A percentile compares a stretch with the other conserved stretches of the same genome.
phyloP scores from a whole-genome alignment of 2,888 invertebrate species.

The Mythimna albipuncta region DNA sequence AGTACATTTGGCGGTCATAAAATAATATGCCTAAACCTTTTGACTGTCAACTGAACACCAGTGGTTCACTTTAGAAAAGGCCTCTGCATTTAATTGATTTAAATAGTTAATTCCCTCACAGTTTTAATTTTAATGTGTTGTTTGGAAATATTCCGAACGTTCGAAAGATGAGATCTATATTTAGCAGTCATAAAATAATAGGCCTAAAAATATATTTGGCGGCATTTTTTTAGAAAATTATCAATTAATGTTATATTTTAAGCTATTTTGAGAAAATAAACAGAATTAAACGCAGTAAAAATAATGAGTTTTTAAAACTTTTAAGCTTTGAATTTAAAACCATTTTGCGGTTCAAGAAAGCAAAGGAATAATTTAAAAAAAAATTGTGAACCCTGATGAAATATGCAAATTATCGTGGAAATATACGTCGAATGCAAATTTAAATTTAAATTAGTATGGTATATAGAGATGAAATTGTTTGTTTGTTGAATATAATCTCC shows the following conservation, averaged over 20 bases:
- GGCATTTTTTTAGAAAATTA: background rate
- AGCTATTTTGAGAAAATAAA: background rate
- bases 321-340: background rate
- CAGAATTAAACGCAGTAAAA: background rate
- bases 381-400: background rate
- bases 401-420: background rate
- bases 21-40: too few relatives aligned
- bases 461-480: background rate
- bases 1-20: background rate
- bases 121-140: too few relatives aligned
- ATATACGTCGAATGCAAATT: background rate
- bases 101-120: too few relatives aligned
- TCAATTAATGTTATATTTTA: background rate
- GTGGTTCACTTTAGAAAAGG: too few relatives aligned
- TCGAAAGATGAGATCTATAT: too few relatives aligned
- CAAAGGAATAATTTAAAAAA: too few relatives aligned
- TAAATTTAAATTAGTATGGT: background rate
- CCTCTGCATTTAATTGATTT: too few relatives aligned
- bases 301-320: background rate
- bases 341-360: slow-evolving; percentile 2
- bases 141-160: too few relatives aligned
- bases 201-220: too few relatives aligned
- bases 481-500: background rate
- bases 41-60: too few relatives aligned
- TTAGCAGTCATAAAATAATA: too few relatives aligned